Percentiles rank a stretch among this genome's conserved stretches.
Conservation (phyloP, 2,888 invertebrate genomes). For the Euphydryas editha region DNA sequence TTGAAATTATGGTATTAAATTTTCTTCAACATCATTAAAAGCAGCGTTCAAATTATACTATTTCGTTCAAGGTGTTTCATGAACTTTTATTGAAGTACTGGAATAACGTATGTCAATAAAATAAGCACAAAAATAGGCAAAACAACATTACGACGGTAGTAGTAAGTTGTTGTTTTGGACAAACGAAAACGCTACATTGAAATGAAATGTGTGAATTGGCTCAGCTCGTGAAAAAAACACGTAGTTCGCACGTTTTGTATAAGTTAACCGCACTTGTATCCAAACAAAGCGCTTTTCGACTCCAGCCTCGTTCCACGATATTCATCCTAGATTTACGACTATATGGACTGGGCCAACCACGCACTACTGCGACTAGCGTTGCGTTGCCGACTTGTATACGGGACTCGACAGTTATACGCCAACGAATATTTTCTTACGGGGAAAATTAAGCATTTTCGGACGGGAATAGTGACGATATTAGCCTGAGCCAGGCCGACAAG, state of each 20-base stretch:
- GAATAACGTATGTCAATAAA: not conserved
- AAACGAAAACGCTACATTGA: constrained; percentile 29
- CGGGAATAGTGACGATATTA: constrained; percentile 39
- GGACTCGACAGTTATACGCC: constrained; percentile 33
- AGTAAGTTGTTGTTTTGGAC: constrained; percentile 21
- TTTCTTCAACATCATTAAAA: too few relatives aligned
- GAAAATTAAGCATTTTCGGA: constrained; percentile 36
- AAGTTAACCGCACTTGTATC: constrained; percentile 43
- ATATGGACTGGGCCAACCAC: constrained; percentile 40
- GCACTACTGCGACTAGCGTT: constrained; percentile 52
- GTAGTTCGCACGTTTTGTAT: constrained; percentile 44
- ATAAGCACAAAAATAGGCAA: not conserved
- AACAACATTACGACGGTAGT: constrained; percentile 11
- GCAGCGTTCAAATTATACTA: too few relatives aligned
- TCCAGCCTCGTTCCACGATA: constrained; percentile 46
- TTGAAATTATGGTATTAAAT: too few relatives aligned
- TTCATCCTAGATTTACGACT: constrained; percentile 42
- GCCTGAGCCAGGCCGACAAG: constrained; percentile 35
- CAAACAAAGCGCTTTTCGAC: constrained; percentile 55
- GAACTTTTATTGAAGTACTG: not conserved
- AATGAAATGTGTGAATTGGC: constrained; percentile 36
- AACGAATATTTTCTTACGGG: constrained; percentile 27
- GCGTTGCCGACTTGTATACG: constrained; percentile 50
- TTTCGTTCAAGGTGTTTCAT: not conserved
- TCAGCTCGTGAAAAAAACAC: constrained; percentile 34